A percentile compares a stretch with the other conserved stretches of the same genome.
phyloP scores from a whole-genome alignment of 2,797 vertebrate genomes.

The Florisuga fusca region DNA sequence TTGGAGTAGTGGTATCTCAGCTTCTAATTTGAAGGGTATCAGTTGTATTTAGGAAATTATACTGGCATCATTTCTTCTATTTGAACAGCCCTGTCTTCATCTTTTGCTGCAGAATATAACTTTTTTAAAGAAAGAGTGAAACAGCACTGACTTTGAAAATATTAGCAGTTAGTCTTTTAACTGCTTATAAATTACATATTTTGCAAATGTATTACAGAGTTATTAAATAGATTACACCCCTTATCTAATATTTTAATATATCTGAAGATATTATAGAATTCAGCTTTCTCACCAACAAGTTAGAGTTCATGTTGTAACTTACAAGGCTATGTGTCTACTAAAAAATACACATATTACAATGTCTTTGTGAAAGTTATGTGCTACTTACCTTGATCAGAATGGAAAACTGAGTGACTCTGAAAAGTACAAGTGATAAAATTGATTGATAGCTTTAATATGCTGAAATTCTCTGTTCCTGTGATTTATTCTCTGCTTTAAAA shows the following conservation, averaged over 20 bases:
- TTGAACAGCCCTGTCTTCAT: background rate
- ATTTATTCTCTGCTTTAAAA: background rate
- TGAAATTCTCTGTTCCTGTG: background rate
- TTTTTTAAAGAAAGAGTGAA: background rate
- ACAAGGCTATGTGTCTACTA: fast-evolving
- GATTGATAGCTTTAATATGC: background rate
- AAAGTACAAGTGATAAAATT: background rate
- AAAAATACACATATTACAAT: background rate
- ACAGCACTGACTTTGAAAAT: background rate
- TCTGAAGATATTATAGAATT: background rate
- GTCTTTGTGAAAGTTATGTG: background rate
- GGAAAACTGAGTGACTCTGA: background rate
- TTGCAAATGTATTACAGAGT: background rate
- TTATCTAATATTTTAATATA: background rate
- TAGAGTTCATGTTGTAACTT: background rate
- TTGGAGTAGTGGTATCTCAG: background rate
- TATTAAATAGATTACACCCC: background rate
- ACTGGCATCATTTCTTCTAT: background rate
- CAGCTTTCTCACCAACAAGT: background rate
- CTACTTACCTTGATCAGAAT: background rate
- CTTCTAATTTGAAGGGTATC: background rate
- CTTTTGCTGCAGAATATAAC: background rate
- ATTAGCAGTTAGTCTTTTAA: background rate
- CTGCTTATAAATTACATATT: background rate
- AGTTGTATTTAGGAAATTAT: background rate